phyloP scores from a whole-genome alignment of 2,888 invertebrate genomes.

The Tribolium freemani region DNA sequence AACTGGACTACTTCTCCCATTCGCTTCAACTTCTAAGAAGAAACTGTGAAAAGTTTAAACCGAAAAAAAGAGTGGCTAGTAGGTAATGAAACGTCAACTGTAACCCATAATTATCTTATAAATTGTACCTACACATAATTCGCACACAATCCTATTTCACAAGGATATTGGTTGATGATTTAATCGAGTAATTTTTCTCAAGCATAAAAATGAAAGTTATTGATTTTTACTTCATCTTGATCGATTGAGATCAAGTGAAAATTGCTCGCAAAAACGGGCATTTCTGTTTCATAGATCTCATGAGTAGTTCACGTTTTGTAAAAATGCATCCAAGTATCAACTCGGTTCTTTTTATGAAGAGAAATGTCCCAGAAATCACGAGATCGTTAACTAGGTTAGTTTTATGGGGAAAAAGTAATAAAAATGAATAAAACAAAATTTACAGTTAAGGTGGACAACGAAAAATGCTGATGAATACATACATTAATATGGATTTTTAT shows the following conservation, averaged over 20 bases:
- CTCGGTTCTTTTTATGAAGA: not conserved
- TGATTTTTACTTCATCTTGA: not conserved
- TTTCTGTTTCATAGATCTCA: not conserved
- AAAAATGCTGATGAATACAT: not conserved
- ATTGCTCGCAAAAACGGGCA: not conserved
- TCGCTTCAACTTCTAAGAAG: not conserved
- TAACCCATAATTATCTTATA: not conserved
- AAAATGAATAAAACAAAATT: not conserved
- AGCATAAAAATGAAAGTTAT: not conserved
- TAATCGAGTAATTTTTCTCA: not conserved
- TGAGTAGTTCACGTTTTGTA: not conserved
- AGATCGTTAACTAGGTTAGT: not conserved
- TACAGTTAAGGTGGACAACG: not conserved
- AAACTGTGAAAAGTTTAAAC: not conserved
- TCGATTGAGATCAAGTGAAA: not conserved
- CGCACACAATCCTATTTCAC: not conserved
- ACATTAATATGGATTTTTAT: not conserved
- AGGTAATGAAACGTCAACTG: not conserved
- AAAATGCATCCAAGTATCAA: not conserved
- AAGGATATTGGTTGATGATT: not conserved
- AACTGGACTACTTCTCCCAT: not conserved
- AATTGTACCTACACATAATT: not conserved
- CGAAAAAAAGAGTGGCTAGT: not conserved
- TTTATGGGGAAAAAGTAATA: not conserved
- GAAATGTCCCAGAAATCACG: not conserved